Base-by-base conservation (phyloP, 2,797 vertebrate genomes). In the Heliangelus exortis region DNA sequence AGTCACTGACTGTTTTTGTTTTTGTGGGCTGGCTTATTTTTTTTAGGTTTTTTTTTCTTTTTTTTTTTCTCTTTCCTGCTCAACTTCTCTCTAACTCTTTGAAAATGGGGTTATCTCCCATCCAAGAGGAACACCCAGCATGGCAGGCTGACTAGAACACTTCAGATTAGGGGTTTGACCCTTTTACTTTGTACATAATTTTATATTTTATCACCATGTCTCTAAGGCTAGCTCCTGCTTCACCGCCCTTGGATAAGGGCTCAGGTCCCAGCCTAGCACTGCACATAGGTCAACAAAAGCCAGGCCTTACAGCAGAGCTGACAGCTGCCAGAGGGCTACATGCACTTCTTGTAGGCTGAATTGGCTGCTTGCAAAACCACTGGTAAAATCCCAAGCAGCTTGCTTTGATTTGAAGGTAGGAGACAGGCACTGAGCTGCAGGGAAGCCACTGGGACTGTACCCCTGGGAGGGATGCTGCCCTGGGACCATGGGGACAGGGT, bases 151-250 rank as follows among this genome's bases (percentile, higher is more conserved):
- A 86, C 82, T 90, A 67, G 79, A 88, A 73, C 67, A 69, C 57
- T 90, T 90, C 92, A 90, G 63, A 93, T 95, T 86, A 93, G 80
- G 87, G 61, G n/a, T 65, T 34, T 95, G 92, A 94, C 84, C 95
- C 94, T 90, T 96, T 87, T 90, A 76, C 84, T 92, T 90, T 89
- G 81, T 84, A 92, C 89, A 83, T 79, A 82, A 93, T 90, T 90
- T 96, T 96, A 94, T 86, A 91, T 93, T 95, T 92, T 87, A 94
- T 95, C 92, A 77, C 78, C 50, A 50, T 0, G 9, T 84, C 81
- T 62, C 78, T 62, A 33, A 94, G 77, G 65, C 75, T 82, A 87
- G 61, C 86, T 94, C 77, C 94, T 93, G 81, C 78, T 95, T 87
- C 9, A 1, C 48, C 63, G 47, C 83, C 73, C 71, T 94, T 67